Evolutionary conservation across 2,113 vertebrate species (phyloP), one percentile per base, ranked within the genome.

Genomic region (Xiphophorus hellerii): DNA sequence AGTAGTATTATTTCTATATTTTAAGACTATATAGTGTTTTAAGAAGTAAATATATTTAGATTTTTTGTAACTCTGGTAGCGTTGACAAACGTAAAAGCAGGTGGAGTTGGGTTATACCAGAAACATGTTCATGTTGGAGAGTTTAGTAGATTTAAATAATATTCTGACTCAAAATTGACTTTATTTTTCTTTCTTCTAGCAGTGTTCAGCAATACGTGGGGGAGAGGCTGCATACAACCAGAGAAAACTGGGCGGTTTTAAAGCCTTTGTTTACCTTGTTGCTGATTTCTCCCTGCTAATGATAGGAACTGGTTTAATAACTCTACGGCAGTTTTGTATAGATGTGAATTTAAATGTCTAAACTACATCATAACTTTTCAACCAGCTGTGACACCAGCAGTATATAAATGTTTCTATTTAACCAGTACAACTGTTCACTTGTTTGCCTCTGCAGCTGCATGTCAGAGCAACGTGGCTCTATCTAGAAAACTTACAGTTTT

Each of bases 221-320:
- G 44, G 44, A 48, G 17, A 14, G 44, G 44, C 17, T 20, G 44
- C 44, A 48, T 20, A 48, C 44, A 48, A 17, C 44, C 44, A 48
- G 44, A 20, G 44, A 48, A 20, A 48, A 48, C 44, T 48, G 44
- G 1, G 39, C 17, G 22, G 25, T 58, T 58, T n/a, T 58, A n/a
- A 58, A 58, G 25, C 22, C 51, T 58, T 58, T 20, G 20, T 58
- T 22, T 10, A 58, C 51, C 22, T 10, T 58, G 51, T 22, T n/a
- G 25, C 2, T 58, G 9, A 25, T 17, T 20, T 58, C 6, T 58
- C 25, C 51, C 31, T 64, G 62, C 17, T 64, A 58, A 67, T 51
- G 62, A 68, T 37, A 31, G 60, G 37, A 71, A 60, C 71, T 84
- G 83, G 63, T 13, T 75, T 60, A 71, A 69, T 73, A 37, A 65